These are phyloP conservation scores for Lithobius niger DNA, from an alignment of 1,140 invertebrate genomes.

Conservation along the genomic window DNA sequence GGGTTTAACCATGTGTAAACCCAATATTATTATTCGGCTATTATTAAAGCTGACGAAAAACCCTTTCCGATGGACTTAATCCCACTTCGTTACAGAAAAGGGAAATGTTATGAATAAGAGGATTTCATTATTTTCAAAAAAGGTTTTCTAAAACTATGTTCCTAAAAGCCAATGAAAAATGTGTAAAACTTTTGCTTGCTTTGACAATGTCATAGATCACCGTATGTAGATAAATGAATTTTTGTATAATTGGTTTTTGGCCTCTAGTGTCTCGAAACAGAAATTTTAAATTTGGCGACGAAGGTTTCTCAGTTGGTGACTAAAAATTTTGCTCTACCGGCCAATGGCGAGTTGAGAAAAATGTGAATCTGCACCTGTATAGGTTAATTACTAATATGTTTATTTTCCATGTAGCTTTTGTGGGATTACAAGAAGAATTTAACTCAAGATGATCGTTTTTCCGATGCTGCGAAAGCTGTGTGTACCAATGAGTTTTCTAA, in stretches of 20 bases:
- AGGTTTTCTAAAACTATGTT: no score
- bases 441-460: constrained; percentile 56
- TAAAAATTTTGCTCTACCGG: not conserved
- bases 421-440: constrained; percentile 61
- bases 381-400: not conserved
- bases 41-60: no score
- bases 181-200: no score
- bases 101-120: no score
- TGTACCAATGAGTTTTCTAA: constrained; percentile 51
- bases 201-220: no score
- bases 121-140: no score
- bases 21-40: no score
- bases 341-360: not conserved
- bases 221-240: not conserved
- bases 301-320: not conserved
- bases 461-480: constrained; percentile 46
- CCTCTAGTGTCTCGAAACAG: constrained; percentile 16
- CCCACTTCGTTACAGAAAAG: no score
- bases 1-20: no score
- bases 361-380: not conserved
- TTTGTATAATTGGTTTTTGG: not conserved
- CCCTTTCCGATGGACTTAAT: no score
- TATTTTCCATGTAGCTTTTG: constrained; percentile 37
- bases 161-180: no score
- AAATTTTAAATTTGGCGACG: constrained; percentile 12